These are phyloP conservation scores for Atherinomorus stipes DNA, from an alignment of 2,113 vertebrate genomes.

Conservation along the genomic window DNA sequence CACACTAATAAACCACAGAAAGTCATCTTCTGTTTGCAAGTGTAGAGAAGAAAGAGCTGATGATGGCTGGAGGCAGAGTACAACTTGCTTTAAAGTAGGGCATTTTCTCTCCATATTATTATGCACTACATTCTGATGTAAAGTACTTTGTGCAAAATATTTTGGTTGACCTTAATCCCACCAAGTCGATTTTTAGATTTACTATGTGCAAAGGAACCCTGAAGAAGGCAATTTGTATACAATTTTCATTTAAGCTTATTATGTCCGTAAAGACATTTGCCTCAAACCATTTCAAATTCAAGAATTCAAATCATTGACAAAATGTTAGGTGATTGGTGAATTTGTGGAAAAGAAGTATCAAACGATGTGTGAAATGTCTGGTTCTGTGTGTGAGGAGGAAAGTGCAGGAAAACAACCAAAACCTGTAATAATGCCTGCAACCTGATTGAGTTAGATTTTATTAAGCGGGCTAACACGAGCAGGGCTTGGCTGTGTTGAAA, in stretches of 20 bases:
- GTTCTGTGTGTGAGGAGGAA: too few relatives aligned
- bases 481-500: too few relatives aligned
- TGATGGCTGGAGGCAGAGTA: background rate
- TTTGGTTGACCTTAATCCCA: background rate
- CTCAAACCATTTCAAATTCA: background rate
- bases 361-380: too few relatives aligned
- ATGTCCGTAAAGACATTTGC: background rate
- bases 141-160: background rate
- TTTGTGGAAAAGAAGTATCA: too few relatives aligned
- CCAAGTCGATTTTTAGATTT: background rate
- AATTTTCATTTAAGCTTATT: background rate
- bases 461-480: too few relatives aligned
- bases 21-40: slow-evolving; percentile 13
- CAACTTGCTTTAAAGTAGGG: background rate
- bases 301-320: too few relatives aligned
- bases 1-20: slow-evolving; percentile 29
- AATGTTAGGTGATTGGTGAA: too few relatives aligned
- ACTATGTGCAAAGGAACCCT: background rate
- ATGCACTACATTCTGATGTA: background rate
- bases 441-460: too few relatives aligned
- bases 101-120: background rate
- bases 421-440: too few relatives aligned
- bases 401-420: too few relatives aligned
- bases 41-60: slow-evolving; percentile 18
- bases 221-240: background rate